These are phyloP conservation scores for Vulpes ferrilata DNA, from an alignment of 2,113 vertebrate species.

Conservation along the genomic window DNA sequence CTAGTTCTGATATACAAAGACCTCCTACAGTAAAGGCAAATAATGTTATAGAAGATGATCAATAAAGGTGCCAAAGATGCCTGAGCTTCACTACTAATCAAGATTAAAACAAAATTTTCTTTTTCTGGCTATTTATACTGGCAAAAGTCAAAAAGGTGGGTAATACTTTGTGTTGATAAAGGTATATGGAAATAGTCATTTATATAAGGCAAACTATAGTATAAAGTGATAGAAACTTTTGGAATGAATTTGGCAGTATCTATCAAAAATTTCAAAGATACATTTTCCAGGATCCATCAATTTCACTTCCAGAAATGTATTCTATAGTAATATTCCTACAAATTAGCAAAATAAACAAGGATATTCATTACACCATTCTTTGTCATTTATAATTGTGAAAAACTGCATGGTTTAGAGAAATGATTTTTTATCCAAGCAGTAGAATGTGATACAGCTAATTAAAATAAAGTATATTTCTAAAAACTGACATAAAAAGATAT, in stretches of 20 bases:
- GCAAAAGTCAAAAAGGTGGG: background rate
- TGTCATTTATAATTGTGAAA: background rate
- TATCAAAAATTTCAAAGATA: background rate
- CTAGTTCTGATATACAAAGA: background rate
- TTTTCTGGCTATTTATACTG: background rate
- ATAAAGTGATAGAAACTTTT: background rate
- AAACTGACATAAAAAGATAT: background rate
- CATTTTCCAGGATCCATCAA: background rate
- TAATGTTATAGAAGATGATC: background rate
- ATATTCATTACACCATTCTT: background rate
- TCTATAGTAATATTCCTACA: background rate
- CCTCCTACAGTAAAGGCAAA: background rate
- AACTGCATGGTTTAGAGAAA: background rate
- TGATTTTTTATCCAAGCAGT: background rate
- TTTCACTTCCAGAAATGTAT: background rate
- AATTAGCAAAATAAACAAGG: background rate
- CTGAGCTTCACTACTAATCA: background rate
- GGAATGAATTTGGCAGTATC: background rate
- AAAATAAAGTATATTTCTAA: slow-evolving; percentile 35
- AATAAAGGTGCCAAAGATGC: background rate
- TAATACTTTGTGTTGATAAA: background rate
- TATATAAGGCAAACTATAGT: background rate
- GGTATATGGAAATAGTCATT: background rate
- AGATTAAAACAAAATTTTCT: background rate
- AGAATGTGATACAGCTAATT: background rate